These are phyloP conservation scores for Cryptophagus acutangulus DNA, from an alignment of 2,888 invertebrate species.

Conservation along the genomic window DNA sequence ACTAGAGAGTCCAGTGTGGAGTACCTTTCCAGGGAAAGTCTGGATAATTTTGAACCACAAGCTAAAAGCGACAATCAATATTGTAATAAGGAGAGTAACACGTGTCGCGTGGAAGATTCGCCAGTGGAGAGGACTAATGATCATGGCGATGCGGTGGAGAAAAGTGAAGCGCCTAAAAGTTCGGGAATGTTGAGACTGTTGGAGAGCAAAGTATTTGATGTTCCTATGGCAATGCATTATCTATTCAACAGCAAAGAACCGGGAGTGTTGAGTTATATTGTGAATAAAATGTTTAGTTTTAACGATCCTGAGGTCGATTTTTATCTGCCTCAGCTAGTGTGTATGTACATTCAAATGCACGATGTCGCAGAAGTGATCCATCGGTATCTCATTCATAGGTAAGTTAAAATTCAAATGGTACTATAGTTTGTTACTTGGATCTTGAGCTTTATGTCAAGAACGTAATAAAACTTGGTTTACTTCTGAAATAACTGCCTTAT, in stretches of 20 bases:
- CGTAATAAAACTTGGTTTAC: too few relatives aligned
- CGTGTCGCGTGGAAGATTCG: slow-evolving; percentile 23
- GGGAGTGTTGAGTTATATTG: slow-evolving; percentile 95
- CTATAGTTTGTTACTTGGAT: too few relatives aligned
- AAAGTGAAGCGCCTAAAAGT: slow-evolving; percentile 27
- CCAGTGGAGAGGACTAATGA: background rate
- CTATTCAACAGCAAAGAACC: slow-evolving; percentile 97
- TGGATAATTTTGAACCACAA: slow-evolving; percentile 48
- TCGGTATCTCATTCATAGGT: slow-evolving; percentile 77
- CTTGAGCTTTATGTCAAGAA: too few relatives aligned
- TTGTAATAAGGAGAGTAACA: slow-evolving; percentile 13
- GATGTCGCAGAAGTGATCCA: slow-evolving; percentile 93
- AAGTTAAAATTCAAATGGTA: too few relatives aligned
- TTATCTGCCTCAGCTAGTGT: slow-evolving; percentile 95
- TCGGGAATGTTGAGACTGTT: slow-evolving; percentile 82
- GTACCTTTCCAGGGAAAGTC: slow-evolving; percentile 57
- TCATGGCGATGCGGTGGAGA: slow-evolving; percentile 21
- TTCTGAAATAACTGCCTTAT: too few relatives aligned
- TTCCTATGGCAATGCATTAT: slow-evolving; percentile 97
- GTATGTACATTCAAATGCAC: slow-evolving; percentile 97
- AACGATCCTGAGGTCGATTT: slow-evolving; percentile 90
- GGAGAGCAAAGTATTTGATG: slow-evolving; percentile 96
- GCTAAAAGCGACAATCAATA: slow-evolving; percentile 12
- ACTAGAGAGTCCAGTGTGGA: slow-evolving; percentile 53
- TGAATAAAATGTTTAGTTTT: slow-evolving; percentile 96